A percentile compares a stretch with the other conserved stretches of the same genome.
These are phyloP conservation scores for Eupithecia inturbata DNA, from an alignment of 2,888 invertebrate genomes.

Conservation along the genomic window DNA sequence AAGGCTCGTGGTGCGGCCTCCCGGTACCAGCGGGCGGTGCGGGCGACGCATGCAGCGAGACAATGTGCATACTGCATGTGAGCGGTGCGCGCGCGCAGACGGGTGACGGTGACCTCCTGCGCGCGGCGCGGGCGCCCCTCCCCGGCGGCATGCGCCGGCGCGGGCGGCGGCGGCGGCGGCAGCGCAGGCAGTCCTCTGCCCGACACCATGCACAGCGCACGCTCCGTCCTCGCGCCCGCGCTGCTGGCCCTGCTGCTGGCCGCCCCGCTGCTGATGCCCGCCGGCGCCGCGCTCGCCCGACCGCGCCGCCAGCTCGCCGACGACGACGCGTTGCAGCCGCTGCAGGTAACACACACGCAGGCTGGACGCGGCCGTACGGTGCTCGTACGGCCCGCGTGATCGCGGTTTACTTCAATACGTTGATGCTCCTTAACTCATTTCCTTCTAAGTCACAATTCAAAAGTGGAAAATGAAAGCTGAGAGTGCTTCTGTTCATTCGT, in stretches of 20 bases:
- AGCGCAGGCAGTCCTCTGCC: slow-evolving; percentile 44
- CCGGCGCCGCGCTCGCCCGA: slow-evolving; percentile 40
- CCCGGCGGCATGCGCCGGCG: slow-evolving; percentile 17
- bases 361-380: not conserved
- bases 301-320: slow-evolving; percentile 70
- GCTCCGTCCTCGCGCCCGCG: slow-evolving; percentile 51
- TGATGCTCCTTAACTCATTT: not conserved
- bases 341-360: slow-evolving; percentile 59
- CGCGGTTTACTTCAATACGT: not conserved
- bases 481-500: not conserved
- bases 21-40: not conserved
- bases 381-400: not conserved
- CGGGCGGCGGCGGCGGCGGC: slow-evolving; percentile 18
- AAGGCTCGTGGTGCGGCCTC: not conserved
- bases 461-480: not conserved
- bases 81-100: not conserved
- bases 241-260: slow-evolving; percentile 51
- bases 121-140: not conserved
- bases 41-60: not conserved
- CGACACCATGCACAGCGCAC: slow-evolving; percentile 57
- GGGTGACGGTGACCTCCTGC: not conserved
- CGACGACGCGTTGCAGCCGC: slow-evolving; percentile 73
- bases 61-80: not conserved
- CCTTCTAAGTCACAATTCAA: not conserved
- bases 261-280: slow-evolving; percentile 48